phyloP scores from a whole-genome alignment of 2,888 invertebrate genomes.

The Latrodectus hesperus region DNA sequence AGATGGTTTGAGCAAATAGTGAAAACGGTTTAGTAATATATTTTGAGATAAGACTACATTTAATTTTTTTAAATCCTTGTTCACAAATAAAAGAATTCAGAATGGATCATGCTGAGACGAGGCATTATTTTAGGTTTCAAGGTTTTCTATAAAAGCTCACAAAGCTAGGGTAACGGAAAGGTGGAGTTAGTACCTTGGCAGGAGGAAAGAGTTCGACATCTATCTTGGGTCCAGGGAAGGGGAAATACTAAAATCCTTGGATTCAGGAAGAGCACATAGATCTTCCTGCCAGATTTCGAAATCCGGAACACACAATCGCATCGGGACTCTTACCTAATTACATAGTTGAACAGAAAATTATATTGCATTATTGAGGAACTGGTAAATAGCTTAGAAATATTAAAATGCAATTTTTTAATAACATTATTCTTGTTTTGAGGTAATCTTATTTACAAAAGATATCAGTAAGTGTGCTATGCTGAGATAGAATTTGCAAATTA shows the following conservation, averaged over 20 bases:
- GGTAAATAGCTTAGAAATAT: background rate
- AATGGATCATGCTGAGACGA: slow-evolving; percentile 29
- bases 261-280: slow-evolving; percentile 63
- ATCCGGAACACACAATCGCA: slow-evolving; percentile 20
- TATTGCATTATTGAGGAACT: background rate
- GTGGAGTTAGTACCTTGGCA: slow-evolving; percentile 57
- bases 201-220: slow-evolving; percentile 68
- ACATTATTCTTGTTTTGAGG: no score
- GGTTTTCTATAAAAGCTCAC: slow-evolving; percentile 11
- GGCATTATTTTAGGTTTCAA: slow-evolving; percentile 59
- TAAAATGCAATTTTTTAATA: no score
- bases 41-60: no score
- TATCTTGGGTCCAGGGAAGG: slow-evolving; percentile 58
- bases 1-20: no score
- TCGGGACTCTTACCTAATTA: slow-evolving; percentile 30
- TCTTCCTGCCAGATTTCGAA: slow-evolving; percentile 60
- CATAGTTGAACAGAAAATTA: background rate
- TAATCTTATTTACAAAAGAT: no score
- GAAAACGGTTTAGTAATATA: no score
- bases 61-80: no score
- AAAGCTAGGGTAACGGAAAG: slow-evolving; percentile 43
- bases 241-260: slow-evolving; percentile 60
- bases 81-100: background rate
- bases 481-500: no score
- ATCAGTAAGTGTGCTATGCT: no score